phyloP scores from a whole-genome alignment of 1,140 invertebrate species.

The Caenorhabditis tropicalis region DNA sequence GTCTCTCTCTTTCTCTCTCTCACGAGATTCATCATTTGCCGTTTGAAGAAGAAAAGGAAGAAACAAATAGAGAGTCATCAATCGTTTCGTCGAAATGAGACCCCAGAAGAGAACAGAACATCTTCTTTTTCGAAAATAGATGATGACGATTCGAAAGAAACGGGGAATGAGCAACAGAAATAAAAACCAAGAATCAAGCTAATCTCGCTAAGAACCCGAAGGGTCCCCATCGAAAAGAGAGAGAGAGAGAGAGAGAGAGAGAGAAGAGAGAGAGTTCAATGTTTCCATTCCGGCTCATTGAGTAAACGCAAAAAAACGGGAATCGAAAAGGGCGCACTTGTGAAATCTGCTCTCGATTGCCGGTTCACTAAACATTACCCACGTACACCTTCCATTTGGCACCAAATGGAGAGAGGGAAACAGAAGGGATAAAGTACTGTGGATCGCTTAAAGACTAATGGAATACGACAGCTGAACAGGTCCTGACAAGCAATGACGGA shows the following conservation, averaged over 20 bases:
- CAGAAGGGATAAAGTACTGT: no score
- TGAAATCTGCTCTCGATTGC: background rate
- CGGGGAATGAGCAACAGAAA: background rate
- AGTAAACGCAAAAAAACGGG: background rate
- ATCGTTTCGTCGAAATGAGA: conserved; percentile 25
- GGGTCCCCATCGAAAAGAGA: background rate
- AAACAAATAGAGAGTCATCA: background rate
- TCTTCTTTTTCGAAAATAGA: background rate
- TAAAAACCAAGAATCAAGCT: conserved; percentile 38
- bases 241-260: no score
- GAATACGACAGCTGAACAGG: no score
- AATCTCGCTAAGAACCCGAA: conserved; percentile 28
- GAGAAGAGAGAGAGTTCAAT: background rate
- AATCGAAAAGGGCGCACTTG: conserved; percentile 38
- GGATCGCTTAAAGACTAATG: no score
- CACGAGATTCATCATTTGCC: background rate
- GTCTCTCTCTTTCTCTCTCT: background rate
- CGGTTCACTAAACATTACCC: conserved; percentile 43
- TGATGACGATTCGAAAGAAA: no score
- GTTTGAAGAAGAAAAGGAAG: no score
- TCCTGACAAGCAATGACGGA: no score
- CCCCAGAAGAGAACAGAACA: background rate
- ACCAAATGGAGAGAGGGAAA: no score
- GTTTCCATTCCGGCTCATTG: conserved; percentile 41
- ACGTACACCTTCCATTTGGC: conserved; percentile 38